phyloP scores from a whole-genome alignment of 2,113 vertebrate genomes.

The Serilophus lunatus region DNA sequence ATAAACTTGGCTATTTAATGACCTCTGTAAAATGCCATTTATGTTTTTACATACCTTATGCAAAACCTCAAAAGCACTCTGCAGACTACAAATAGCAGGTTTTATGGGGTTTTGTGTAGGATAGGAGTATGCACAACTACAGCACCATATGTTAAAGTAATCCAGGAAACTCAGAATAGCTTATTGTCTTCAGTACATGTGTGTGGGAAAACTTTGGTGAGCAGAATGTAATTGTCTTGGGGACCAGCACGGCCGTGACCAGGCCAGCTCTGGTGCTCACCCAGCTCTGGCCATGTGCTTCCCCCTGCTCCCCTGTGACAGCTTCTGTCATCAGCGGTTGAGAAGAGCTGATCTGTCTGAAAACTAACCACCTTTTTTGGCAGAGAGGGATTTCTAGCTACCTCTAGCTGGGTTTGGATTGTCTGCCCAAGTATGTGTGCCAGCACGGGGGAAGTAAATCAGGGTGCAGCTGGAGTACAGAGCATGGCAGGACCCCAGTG shows the following conservation, averaged over 20 bases:
- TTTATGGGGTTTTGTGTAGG: background rate
- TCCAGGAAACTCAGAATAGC: background rate
- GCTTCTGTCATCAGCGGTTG: background rate
- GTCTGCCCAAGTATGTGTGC: background rate
- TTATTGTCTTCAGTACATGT: background rate
- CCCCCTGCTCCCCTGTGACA: background rate
- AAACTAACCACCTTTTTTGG: background rate
- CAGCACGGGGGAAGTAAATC: background rate
- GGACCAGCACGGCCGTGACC: rapidly evolving
- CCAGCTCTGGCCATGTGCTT: background rate
- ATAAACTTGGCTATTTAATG: background rate
- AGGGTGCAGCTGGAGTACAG: background rate
- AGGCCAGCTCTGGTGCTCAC: background rate
- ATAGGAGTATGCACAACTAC: background rate
- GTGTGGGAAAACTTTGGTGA: background rate
- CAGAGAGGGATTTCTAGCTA: background rate
- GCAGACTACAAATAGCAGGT: background rate
- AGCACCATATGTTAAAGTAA: background rate
- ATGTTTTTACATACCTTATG: background rate
- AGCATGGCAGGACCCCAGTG: background rate
- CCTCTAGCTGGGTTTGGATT: background rate
- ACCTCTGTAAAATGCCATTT: background rate
- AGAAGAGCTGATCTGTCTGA: background rate
- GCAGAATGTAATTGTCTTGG: background rate
- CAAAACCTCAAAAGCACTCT: background rate